These are phyloP conservation scores for Eupithecia centaureata DNA, from an alignment of 2,888 invertebrate species.

Conservation along the genomic window DNA sequence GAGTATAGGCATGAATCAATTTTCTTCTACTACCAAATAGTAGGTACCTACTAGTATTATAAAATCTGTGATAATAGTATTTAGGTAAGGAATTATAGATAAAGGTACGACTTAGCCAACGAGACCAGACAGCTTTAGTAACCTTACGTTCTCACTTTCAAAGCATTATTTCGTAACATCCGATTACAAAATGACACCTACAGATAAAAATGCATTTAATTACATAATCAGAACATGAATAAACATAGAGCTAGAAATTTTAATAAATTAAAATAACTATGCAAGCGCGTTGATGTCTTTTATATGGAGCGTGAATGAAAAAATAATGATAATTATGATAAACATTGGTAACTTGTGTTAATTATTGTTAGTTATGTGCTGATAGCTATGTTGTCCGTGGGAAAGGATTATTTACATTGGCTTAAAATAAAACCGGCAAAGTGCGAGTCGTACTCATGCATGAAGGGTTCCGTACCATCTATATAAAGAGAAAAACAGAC, in stretches of 20 bases:
- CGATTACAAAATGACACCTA: slow-evolving; percentile 1
- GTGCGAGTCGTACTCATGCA: no score
- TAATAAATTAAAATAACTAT: slow-evolving; percentile 12
- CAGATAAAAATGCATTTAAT: slow-evolving; percentile 10
- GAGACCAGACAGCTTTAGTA: background rate
- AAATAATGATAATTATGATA: background rate
- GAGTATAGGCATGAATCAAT: no score
- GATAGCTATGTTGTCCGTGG: background rate
- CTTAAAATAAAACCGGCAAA: background rate
- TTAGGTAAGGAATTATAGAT: no score
- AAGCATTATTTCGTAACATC: slow-evolving; percentile 5
- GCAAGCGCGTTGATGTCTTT: slow-evolving; percentile 25
- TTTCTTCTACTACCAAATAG: no score
- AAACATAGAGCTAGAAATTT: slow-evolving; percentile 11
- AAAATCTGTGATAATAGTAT: no score
- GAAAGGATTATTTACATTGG: background rate
- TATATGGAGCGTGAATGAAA: slow-evolving; percentile 12
- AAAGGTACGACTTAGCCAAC: background rate
- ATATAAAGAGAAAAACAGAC: no score
- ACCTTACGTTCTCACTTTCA: background rate
- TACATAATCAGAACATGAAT: slow-evolving; percentile 14
- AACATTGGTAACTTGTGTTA: background rate
- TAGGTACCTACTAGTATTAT: no score
- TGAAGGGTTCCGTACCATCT: no score
- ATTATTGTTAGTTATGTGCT: slow-evolving; percentile 7